Evolutionary conservation across 2,797 vertebrate genomes (phyloP), one percentile per base, ranked within the genome.

Genomic region (Phoxinus dragarum): DNA sequence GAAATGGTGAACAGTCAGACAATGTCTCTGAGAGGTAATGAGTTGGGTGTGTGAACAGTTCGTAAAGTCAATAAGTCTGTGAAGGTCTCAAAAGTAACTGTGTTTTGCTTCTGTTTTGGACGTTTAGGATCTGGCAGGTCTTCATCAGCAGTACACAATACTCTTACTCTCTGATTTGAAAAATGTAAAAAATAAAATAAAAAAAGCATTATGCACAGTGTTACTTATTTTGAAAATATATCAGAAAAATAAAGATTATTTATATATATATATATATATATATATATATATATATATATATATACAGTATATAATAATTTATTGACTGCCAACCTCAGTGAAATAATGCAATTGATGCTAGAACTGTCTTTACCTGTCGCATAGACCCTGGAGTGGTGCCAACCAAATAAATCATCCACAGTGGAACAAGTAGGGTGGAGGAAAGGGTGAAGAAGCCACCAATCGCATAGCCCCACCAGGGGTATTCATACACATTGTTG

Each of bases 381-480:
- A 95, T 81, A 47, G 93, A 91, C 80, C 95, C 96, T 47, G 95
- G 93, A 72, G 94, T 95, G 85, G 87, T 81, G n/a, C 80, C 88
- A n/a, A 96, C 68, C 56, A 88, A 89, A 61, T 95, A 94, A 49
- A 95, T 8, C 94, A 96, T 96, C 94, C 94, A 95, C 36, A 95
- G 61, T 73, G 95, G 96, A 81, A 95, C 89, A 82, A 95, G 8
- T 12, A 96, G 89, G 4, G 95, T 95, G n/a, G 95, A 95, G 14
- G 95, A 96, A 17, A 96, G 94, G 23, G 94, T 95, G 14, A 96
- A 92, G 71, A 94, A 92, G 19, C 93, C 94, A 73, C 95, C 96
- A 2, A 96, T 92, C 9, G 89, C 52, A 10, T 95, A 96, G 66
- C 95, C 96, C 96, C 96, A 96, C 95, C 95, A 96, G n/a, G 95